A percentile compares a stretch with the other conserved stretches of the same genome.
These are phyloP conservation scores for Siphonodentalium dalli DNA, from an alignment of 2,888 invertebrate species.

Conservation along the genomic window DNA sequence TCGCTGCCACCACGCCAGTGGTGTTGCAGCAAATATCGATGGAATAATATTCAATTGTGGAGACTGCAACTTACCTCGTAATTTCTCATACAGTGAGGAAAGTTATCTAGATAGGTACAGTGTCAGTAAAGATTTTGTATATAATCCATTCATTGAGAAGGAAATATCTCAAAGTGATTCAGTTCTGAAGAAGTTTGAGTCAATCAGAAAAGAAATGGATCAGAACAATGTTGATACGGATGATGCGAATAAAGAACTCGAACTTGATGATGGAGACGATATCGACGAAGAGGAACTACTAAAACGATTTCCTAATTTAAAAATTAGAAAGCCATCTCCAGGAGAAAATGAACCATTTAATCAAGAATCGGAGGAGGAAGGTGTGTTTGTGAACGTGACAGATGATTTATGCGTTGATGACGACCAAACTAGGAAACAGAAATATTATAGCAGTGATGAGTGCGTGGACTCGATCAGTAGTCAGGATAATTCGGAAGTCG, in stretches of 20 bases:
- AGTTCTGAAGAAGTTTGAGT: too few species aligned
- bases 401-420: constrained; percentile 39
- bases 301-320: neutral
- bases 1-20: too few species aligned
- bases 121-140: constrained; percentile 42
- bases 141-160: constrained; percentile 27
- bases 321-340: neutral
- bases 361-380: constrained; percentile 41
- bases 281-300: too few species aligned
- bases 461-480: constrained; percentile 35
- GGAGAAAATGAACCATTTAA: constrained; percentile 21
- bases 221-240: constrained; percentile 4
- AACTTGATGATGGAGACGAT: too few species aligned
- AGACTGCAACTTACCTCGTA: constrained; percentile 53
- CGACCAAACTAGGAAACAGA: constrained; percentile 21
- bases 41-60: too few species aligned
- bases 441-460: constrained; percentile 28
- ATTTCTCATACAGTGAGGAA: constrained; percentile 52
- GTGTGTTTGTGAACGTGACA: constrained; percentile 51
- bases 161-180: too few species aligned
- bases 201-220: too few species aligned
- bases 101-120: constrained; percentile 47
- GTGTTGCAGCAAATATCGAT: too few species aligned
- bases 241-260: constrained; percentile 18
- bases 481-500: constrained; percentile 35